Conservation (phyloP, 2,113 vertebrate genomes). For the Rhinoderma darwinii region DNA sequence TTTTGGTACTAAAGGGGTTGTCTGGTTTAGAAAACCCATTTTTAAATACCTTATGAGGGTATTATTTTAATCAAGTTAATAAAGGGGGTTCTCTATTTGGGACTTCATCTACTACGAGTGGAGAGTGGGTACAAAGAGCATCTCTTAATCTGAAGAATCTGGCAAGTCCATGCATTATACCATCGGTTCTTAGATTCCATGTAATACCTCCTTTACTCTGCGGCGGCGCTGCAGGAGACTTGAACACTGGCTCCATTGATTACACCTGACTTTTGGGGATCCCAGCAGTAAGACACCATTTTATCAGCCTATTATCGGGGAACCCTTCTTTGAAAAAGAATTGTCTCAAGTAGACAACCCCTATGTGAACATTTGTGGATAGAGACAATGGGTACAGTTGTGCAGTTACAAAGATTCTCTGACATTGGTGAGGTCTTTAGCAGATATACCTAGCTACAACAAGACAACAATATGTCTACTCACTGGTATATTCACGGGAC, state of each 20-base stretch:
- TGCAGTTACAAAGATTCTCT: not conserved
- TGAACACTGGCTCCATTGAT: not conserved
- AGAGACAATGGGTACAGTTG: not conserved
- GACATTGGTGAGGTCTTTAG: not conserved
- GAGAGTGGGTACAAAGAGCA: not conserved
- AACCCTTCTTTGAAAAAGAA: not conserved
- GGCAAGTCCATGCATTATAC: too few species aligned
- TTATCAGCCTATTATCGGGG: not conserved
- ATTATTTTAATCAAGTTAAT: not conserved
- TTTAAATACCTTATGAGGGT: not conserved
- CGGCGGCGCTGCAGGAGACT: not conserved
- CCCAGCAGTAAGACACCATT: not conserved
- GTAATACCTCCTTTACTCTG: not conserved
- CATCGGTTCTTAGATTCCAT: too few species aligned
- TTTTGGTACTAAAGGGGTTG: not conserved
- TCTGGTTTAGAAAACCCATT: not conserved
- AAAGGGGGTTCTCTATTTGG: not conserved
- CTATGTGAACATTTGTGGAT: not conserved
- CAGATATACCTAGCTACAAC: not conserved
- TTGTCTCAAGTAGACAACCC: not conserved
- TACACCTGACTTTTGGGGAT: not conserved
- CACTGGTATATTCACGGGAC: constrained; percentile 53
- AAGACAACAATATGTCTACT: constrained; percentile 10
- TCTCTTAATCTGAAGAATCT: not conserved
- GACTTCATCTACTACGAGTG: not conserved